These are phyloP conservation scores for Tetramorium bicarinatum DNA, from an alignment of 2,888 invertebrate species.

Conservation along the genomic window DNA sequence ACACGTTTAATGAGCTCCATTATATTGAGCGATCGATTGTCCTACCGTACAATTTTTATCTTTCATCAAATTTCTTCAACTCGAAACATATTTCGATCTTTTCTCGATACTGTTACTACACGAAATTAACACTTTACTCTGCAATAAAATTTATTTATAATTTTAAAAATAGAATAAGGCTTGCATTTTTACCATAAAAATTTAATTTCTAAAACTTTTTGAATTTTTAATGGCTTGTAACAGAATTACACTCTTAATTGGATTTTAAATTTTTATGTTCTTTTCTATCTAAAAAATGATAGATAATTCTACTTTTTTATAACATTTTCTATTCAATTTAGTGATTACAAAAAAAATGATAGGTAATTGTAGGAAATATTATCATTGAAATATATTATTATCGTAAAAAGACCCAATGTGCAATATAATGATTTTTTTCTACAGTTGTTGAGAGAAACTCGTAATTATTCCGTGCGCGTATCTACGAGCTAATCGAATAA, in stretches of 20 bases:
- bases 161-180: not conserved
- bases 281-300: not conserved
- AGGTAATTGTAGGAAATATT: not conserved
- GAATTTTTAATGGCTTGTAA: not conserved
- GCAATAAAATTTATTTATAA: not conserved
- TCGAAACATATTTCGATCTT: not conserved
- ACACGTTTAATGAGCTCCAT: slow-evolving; percentile 3
- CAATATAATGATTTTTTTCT: not conserved
- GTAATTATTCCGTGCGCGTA: slow-evolving; percentile 16
- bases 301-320: not conserved
- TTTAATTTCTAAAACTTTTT: not conserved
- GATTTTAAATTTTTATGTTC: not conserved
- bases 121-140: not conserved
- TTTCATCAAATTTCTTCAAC: not conserved
- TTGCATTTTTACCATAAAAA: not conserved
- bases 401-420: not conserved
- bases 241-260: not conserved
- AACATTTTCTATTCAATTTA: not conserved
- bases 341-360: not conserved
- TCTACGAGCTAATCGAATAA: slow-evolving; percentile 21
- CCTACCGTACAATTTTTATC: not conserved
- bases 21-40: not conserved
- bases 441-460: not conserved
- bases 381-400: not conserved
- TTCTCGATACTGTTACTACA: not conserved